Percentiles rank a stretch among this genome's conserved stretches.
Evolutionary conservation across 2,797 vertebrate species (phyloP).

Genomic region (Meda fulgida): DNA sequence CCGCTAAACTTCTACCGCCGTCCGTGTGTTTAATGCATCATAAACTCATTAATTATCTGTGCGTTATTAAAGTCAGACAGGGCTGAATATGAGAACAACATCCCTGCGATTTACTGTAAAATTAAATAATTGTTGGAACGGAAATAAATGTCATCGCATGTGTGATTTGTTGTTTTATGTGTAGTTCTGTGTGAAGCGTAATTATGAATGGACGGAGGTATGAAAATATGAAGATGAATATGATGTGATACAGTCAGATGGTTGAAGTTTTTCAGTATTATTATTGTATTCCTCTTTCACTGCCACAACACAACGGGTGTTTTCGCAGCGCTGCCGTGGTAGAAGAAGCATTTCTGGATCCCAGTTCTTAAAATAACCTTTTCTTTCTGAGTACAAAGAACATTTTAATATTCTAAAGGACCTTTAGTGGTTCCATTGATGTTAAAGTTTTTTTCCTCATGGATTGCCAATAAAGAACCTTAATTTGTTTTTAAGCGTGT

Average conservation of each 20-base stretch:
- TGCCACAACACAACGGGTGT: too few species aligned
- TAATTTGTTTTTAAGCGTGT: too few species aligned
- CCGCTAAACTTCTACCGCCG: slow-evolving; percentile 28
- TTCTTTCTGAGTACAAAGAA: background rate
- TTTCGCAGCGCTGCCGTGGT: too few species aligned
- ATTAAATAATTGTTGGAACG: background rate
- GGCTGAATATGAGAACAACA: background rate
- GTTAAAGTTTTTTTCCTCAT: background rate
- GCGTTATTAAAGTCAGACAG: background rate
- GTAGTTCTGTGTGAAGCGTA: background rate
- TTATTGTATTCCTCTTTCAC: background rate
- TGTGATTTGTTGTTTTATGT: background rate
- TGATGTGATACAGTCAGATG: background rate
- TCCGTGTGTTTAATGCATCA: background rate
- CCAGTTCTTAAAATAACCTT: background rate
- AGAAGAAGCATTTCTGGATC: too few species aligned
- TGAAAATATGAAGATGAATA: background rate
- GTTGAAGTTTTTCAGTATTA: background rate
- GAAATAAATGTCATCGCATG: background rate
- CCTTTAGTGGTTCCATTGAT: background rate
- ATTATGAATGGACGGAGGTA: background rate
- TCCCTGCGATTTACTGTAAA: background rate
- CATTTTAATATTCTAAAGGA: too few species aligned
- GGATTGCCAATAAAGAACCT: too few species aligned
- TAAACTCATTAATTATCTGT: background rate